These are phyloP conservation scores for Phrynosoma blainvillii DNA, from an alignment of 2,113 vertebrate genomes.

Conservation along the genomic window DNA sequence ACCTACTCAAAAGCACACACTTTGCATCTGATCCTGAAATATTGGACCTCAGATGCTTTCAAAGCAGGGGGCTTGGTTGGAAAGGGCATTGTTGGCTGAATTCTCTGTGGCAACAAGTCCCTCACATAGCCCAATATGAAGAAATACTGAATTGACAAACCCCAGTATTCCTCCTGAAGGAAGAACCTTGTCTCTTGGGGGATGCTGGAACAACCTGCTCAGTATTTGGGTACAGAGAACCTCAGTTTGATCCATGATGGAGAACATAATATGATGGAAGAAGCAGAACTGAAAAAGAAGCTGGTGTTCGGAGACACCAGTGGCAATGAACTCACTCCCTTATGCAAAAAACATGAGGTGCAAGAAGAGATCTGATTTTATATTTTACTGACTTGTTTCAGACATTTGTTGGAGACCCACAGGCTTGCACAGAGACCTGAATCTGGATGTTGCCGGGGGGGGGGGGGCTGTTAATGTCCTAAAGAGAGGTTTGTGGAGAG, in stretches of 20 bases:
- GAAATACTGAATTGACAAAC: too few species aligned
- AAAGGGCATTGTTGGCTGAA: too few species aligned
- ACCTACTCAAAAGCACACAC: neutral
- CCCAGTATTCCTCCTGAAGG: neutral
- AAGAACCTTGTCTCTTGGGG: too few species aligned
- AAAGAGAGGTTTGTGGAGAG: neutral
- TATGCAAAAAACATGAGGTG: neutral
- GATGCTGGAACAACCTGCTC: too few species aligned
- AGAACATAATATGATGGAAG: neutral
- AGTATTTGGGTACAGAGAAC: too few species aligned
- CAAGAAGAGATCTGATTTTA: constrained; percentile 20
- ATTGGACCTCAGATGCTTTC: neutral
- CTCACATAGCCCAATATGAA: too few species aligned
- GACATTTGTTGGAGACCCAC: neutral
- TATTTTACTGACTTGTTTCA: constrained; percentile 30
- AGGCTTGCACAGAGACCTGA: neutral
- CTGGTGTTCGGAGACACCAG: neutral
- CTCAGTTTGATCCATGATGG: too few species aligned
- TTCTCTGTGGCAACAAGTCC: neutral
- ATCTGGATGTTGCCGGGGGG: constrained; percentile 30
- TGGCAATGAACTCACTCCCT: fast-evolving
- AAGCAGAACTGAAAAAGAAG: neutral
- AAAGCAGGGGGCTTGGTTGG: neutral
- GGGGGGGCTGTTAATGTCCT: constrained; percentile 17
- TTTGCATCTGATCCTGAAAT: neutral